Conservation (phyloP, 2,888 invertebrate genomes). For the Drosophila subsilvestris region DNA sequence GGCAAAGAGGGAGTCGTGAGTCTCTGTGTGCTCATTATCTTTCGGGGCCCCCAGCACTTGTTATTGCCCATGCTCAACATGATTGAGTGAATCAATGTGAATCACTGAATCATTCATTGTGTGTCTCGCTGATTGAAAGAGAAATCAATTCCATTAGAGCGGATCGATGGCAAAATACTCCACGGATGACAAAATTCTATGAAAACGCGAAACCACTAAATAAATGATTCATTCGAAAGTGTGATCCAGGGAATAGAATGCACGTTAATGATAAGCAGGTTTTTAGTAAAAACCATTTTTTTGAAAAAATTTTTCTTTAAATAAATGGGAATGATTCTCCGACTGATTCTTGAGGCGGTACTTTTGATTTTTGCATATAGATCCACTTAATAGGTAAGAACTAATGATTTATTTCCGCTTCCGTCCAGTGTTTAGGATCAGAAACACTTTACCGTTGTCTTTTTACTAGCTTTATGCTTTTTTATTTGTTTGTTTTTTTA, state of each 20-base stretch:
- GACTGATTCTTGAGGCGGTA: background rate
- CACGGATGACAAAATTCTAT: background rate
- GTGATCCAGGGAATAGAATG: too few species aligned
- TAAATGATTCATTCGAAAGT: too few species aligned
- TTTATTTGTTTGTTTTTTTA: slow-evolving; percentile 33
- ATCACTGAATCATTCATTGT: slow-evolving; percentile 15
- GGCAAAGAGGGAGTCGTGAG: slow-evolving; percentile 49
- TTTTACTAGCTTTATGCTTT: slow-evolving; percentile 46
- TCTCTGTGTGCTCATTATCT: slow-evolving; percentile 52
- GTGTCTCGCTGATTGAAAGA: background rate
- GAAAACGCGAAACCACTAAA: background rate
- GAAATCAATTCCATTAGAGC: background rate
- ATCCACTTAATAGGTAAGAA: too few species aligned
- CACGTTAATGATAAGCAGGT: too few species aligned
- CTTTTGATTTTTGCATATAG: too few species aligned
- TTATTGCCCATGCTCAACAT: slow-evolving; percentile 72
- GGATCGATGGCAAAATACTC: background rate
- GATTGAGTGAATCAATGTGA: slow-evolving; percentile 62
- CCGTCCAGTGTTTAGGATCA: background rate
- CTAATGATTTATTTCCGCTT: too few species aligned
- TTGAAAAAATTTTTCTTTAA: too few species aligned
- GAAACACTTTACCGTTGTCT: slow-evolving; percentile 4
- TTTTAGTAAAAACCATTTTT: too few species aligned
- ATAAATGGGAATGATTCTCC: background rate
- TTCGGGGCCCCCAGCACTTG: slow-evolving; percentile 43